Conservation (phyloP, 2,113 vertebrate species). For the Elephantulus edwardii region DNA sequence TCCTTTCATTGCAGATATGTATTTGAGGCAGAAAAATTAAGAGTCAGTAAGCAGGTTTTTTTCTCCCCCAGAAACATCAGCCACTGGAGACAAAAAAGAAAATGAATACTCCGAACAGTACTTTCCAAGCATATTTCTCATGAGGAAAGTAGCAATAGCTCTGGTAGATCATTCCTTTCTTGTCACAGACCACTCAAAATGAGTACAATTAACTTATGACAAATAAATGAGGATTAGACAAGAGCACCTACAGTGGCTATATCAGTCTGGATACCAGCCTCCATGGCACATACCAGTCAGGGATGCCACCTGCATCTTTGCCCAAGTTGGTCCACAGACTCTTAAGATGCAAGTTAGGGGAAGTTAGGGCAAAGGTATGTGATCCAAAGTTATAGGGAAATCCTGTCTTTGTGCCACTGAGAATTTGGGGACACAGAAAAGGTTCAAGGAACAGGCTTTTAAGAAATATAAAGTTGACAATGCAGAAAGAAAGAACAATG, state of each 20-base stretch:
- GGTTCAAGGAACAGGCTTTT: background rate
- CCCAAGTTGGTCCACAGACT: background rate
- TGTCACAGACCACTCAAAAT: background rate
- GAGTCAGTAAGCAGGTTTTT: background rate
- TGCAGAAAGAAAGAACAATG: background rate
- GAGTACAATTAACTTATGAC: background rate
- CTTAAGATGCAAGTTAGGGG: background rate
- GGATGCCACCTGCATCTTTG: no score
- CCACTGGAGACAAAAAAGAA: background rate
- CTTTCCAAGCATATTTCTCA: background rate
- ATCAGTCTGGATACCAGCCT: background rate
- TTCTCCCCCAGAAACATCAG: background rate
- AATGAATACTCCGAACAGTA: background rate
- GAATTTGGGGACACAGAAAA: background rate
- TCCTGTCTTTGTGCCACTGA: background rate
- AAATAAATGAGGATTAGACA: accelerated
- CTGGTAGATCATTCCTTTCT: background rate
- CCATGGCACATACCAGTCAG: no score
- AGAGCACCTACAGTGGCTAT: accelerated
- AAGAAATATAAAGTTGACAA: background rate
- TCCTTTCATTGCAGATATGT: background rate
- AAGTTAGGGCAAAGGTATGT: background rate
- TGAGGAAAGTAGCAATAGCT: background rate
- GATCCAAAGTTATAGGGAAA: background rate
- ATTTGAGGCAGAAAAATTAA: slow-evolving; percentile 27